These are phyloP conservation scores for Cepphus grylle DNA, from an alignment of 2,113 vertebrate species.

Conservation along the genomic window DNA sequence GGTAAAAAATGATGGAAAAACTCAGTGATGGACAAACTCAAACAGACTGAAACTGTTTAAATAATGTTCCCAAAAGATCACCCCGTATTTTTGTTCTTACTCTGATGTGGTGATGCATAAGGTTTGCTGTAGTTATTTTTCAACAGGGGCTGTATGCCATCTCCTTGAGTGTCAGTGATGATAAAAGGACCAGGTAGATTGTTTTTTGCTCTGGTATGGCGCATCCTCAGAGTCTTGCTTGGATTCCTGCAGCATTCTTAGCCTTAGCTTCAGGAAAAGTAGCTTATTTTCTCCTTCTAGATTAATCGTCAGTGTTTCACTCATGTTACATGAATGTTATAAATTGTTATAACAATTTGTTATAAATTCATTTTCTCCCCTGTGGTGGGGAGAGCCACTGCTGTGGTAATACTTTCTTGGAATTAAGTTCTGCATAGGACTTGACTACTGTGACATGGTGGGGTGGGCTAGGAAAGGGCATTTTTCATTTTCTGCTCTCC, in stretches of 20 bases:
- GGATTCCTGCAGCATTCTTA: background rate
- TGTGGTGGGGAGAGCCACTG: no score
- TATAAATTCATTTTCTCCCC: background rate
- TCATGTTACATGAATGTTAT: background rate
- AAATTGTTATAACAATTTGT: background rate
- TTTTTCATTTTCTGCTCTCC: background rate
- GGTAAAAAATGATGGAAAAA: background rate
- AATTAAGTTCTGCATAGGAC: background rate
- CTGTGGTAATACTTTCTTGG: background rate
- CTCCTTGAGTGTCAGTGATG: background rate
- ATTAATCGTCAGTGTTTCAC: background rate
- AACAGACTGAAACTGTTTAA: background rate
- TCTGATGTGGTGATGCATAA: background rate
- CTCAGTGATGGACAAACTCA: no score
- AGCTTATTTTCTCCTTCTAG: background rate
- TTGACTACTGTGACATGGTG: background rate
- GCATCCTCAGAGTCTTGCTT: background rate
- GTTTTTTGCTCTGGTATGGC: background rate
- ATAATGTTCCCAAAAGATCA: background rate
- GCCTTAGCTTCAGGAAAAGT: background rate
- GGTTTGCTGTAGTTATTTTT: background rate
- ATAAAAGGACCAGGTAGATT: background rate
- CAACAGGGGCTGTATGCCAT: fast-evolving
- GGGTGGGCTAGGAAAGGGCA: background rate
- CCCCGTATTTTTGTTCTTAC: background rate